Evolutionary conservation across 2,113 vertebrate genomes (phyloP).

Genomic region (Stictonetta naevosa): DNA sequence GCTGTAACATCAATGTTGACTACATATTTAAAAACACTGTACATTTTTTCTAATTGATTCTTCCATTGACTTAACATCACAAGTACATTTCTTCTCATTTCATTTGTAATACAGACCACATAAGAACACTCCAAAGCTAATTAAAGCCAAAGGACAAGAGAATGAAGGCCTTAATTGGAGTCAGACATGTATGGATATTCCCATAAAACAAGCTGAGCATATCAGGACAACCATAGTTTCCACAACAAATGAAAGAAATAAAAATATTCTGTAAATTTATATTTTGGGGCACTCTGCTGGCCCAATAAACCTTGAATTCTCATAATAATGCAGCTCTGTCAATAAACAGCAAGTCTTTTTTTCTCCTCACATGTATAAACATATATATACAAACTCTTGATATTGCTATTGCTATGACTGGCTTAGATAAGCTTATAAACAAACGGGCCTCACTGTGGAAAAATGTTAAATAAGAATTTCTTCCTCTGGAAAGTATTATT

Average conservation of each 20-base stretch:
- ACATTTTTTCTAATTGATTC: fast-evolving
- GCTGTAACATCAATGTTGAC: not conserved
- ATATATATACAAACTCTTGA: too few relatives aligned
- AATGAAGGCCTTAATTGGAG: not conserved
- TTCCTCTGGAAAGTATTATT: not conserved
- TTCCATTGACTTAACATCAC: not conserved
- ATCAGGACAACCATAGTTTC: not conserved
- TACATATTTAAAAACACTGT: fast-evolving
- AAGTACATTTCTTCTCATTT: not conserved
- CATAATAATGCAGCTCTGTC: not conserved
- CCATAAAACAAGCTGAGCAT: not conserved
- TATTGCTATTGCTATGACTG: not conserved
- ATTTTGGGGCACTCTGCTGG: not conserved
- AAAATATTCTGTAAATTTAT: not conserved
- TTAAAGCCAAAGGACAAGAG: not conserved
- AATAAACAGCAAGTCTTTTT: not conserved
- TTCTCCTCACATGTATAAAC: not conserved
- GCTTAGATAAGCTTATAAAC: not conserved
- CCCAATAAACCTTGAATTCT: not conserved
- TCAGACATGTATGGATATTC: not conserved
- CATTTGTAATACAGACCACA: not conserved
- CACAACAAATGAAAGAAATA: not conserved
- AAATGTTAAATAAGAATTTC: not conserved
- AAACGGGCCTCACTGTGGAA: fast-evolving
- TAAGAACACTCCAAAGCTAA: not conserved